Conservation (phyloP, 2,797 vertebrate genomes). For the Coranthus polyacanthus region DNA sequence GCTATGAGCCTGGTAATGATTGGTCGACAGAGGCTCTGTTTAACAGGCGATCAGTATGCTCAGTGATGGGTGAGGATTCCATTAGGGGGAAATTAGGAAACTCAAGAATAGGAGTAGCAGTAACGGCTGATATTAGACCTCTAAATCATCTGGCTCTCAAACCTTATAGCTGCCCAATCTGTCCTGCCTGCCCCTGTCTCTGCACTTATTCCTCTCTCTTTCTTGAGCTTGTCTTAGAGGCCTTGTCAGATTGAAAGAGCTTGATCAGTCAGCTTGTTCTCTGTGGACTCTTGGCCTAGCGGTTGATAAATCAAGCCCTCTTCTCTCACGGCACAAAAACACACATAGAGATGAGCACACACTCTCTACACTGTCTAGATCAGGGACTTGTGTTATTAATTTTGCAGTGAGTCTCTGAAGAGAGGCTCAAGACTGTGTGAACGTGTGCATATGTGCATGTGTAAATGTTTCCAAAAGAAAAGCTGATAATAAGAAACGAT, state of each 20-base stretch:
- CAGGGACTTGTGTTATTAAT: conserved; percentile 52
- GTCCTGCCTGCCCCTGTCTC: conserved; percentile 38
- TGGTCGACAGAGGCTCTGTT: conserved; percentile 68
- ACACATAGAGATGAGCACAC: conserved; percentile 39
- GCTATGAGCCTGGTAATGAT: conserved; percentile 60
- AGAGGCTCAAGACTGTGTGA: conserved; percentile 24
- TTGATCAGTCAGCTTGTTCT: conserved; percentile 58
- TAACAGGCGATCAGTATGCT: conserved; percentile 75
- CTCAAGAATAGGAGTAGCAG: conserved; percentile 76
- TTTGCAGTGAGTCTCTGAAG: conserved; percentile 43
- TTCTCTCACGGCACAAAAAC: conserved; percentile 54
- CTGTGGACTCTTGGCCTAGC: conserved; percentile 39
- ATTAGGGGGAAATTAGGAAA: conserved; percentile 79
- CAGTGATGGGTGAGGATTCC: conserved; percentile 78
- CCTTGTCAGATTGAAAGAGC: conserved; percentile 60
- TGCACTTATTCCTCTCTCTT: conserved; percentile 34
- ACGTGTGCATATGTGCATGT: background rate
- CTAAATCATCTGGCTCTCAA: conserved; percentile 77
- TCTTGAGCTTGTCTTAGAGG: conserved; percentile 43
- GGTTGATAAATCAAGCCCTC: conserved; percentile 68
- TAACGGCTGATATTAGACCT: conserved; percentile 80
- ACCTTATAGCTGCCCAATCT: conserved; percentile 50
- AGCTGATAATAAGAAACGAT: conserved; percentile 7
- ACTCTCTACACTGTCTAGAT: conserved; percentile 43
- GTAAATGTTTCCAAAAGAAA: conserved; percentile 15